Base-by-base conservation (phyloP, 2,797 vertebrate species). In the Esox masquinongy region DNA sequence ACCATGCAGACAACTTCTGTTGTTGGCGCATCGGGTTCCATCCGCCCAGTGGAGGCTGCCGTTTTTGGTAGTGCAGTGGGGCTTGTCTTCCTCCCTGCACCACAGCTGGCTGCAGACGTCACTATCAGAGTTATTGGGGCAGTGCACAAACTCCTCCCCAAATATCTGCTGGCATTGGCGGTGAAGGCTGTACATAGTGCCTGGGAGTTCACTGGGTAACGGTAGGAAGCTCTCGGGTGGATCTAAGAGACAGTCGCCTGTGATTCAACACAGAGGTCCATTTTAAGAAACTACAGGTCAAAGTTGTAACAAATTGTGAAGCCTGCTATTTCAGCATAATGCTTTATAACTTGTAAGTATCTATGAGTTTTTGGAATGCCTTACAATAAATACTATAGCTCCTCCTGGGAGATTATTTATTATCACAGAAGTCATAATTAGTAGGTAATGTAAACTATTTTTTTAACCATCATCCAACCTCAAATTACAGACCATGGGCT, bases 131-230 rank as follows among this genome's bases (percentile, higher is more conserved):
- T 92, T 95, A 87, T 96, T 97, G 85, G 97, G 95, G 79, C 98
- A 99, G 83, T 95, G 96, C 81, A 85, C 84, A 74, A 96, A 99
- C 68, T 93, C 94, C 53, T 96, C 94, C 63, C 97, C 98, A 0
- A 99, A 99, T n/a, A 94, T 95, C 93, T 99, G 98, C 89, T 95
- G 96, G 90, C 98, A 99, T 34, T 99, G 98, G 26, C 92, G 94
- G 86, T 99, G 96, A 88, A 99, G 90, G 82, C 91, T 88, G 79
- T 97, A 99, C 29, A 56, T 90, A 24, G 11, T 88, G 70, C 97
- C 98, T 0, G 97, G 97, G 59, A 95, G 93, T 79, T 94, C 93
- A 0, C 79, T 80, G 0, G 95, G 96, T 16, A 99, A 88, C 1
- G 94, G 75, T 26, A 98, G 82, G 22, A 87, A 68, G 0, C 86